Evolutionary conservation across 2,888 invertebrate genomes (phyloP).

Genomic region (Tipula lateralis): DNA sequence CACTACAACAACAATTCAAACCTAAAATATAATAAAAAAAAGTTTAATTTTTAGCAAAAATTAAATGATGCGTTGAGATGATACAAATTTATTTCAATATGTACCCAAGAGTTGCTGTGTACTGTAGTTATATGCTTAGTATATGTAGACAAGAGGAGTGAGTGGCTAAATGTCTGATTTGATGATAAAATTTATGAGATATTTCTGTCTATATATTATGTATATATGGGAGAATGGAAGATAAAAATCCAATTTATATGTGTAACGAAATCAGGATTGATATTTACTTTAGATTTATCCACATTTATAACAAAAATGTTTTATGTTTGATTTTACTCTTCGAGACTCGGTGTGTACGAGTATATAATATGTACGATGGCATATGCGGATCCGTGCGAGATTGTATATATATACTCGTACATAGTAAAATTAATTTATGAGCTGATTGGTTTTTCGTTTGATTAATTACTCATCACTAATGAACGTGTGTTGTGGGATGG

Average conservation of each 20-base stretch:
- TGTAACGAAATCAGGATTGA: neutral
- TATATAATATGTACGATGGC: neutral
- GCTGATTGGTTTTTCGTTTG: neutral
- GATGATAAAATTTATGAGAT: neutral
- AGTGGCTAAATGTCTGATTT: neutral
- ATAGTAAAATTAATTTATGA: neutral
- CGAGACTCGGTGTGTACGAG: no score
- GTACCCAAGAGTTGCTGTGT: neutral
- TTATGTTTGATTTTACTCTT: neutral
- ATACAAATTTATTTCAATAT: neutral
- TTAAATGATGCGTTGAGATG: conserved; percentile 15
- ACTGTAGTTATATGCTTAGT: neutral
- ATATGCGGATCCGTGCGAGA: neutral
- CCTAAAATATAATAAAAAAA: neutral
- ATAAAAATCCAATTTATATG: neutral
- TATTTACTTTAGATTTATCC: conserved; percentile 9
- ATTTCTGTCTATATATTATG: neutral
- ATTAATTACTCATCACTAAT: neutral
- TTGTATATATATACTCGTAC: neutral
- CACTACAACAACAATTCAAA: neutral
- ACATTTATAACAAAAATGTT: neutral
- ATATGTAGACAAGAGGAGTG: neutral
- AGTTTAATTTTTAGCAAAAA: neutral
- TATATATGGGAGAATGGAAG: neutral
- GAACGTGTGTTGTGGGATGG: neutral